Base-by-base conservation (phyloP, 2,797 vertebrate species). In the Artibeus jamaicensis region DNA sequence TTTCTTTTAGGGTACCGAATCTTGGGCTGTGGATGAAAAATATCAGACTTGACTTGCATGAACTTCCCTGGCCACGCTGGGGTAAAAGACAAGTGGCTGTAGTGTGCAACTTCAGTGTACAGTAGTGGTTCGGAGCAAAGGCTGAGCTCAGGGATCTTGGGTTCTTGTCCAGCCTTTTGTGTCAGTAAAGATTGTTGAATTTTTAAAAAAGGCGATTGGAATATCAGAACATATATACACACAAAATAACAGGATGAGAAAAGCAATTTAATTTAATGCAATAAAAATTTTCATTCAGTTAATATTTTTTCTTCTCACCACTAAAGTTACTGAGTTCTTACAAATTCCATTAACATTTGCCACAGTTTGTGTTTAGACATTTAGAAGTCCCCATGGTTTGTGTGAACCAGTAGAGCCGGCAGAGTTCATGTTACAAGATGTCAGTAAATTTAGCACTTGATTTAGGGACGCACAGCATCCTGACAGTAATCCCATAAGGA, bases 331-430 rank as follows among this genome's bases (percentile, higher is more conserved):
- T n/a, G n/a, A 79, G 59, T 85, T 91, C 76, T 88, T 93, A n/a
- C 22, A 83, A 29, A 90, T 81, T 73, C 32, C 16, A 44, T 79
- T 90, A 65, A 42, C 34, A 26, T 88, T 89, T 88, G n/a, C 77
- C 46, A 59, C 26, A 77, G 53, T 90, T 92, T 93, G 44, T 32
- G 42, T 57, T 83, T 71, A 92, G 89, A 82, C 21, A 24, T 55
- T 92, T 96, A 88, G 87, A 84, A 78, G 71, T 91, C 71, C 53
- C 79, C 16, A 3, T 59, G 89, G 85, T 89, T 88, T 96, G 39
- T 91, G 39, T 83, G 50, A 95, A 90, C 73, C 62, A 76, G 82
- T 68, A 78, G 88, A 95, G 71, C 83, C 91, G 81, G 48, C 79
- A 71, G 48, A 81, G 93, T 91, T 92, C 87, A 26, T 39, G 39